Conservation (phyloP, 2,888 invertebrate species). For the Tupiocoris notatus region DNA sequence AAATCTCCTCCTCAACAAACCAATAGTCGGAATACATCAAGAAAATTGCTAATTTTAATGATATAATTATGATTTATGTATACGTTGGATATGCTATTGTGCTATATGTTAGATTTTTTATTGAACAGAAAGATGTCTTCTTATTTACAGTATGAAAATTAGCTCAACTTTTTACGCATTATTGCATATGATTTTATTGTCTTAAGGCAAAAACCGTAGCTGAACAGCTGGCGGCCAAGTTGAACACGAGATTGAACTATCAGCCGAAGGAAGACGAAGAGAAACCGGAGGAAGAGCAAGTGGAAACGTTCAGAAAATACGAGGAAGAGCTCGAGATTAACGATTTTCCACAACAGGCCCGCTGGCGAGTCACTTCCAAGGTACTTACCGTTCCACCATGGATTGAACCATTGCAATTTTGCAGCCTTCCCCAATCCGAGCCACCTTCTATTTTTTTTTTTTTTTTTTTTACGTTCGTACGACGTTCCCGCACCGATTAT, state of each 20-base stretch:
- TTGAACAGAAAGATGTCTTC: too few species aligned
- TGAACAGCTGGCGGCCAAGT: constrained; percentile 92
- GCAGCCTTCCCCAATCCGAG: background rate
- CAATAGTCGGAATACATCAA: too few species aligned
- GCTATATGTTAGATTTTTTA: too few species aligned
- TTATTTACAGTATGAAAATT: too few species aligned
- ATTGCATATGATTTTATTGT: too few species aligned
- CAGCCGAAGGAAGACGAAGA: constrained; percentile 84
- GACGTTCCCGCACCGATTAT: too few species aligned
- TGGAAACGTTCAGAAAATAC: constrained; percentile 77
- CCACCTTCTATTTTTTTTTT: background rate
- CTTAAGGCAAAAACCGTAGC: constrained; percentile 86
- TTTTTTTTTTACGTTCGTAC: too few species aligned
- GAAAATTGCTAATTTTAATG: too few species aligned
- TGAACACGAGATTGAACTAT: constrained; percentile 96
- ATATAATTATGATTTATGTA: too few species aligned
- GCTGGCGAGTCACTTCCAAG: constrained; percentile 97
- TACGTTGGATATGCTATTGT: too few species aligned
- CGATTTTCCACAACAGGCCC: constrained; percentile 98
- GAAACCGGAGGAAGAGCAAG: constrained; percentile 61
- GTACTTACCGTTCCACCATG: too few species aligned
- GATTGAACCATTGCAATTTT: background rate
- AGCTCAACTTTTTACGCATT: background rate
- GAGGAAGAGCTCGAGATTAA: constrained; percentile 99
- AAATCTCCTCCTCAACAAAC: too few species aligned